phyloP scores from a whole-genome alignment of 2,888 invertebrate genomes.

The Disparrhopalites patrizii region DNA sequence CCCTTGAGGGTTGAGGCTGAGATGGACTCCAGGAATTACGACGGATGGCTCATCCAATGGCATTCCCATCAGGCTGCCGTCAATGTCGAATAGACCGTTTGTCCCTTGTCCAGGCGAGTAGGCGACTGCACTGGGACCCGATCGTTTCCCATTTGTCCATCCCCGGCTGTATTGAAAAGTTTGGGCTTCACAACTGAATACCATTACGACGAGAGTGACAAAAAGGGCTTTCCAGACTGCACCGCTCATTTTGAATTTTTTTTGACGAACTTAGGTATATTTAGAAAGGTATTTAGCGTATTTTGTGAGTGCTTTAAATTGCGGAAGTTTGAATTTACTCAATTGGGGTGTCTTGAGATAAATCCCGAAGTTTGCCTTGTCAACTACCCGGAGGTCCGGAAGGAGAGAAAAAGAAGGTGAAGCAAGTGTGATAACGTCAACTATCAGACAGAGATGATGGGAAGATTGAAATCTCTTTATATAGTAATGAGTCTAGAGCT shows the following conservation, averaged over 20 bases:
- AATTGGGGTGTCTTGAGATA: too few relatives aligned
- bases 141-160: slow-evolving; percentile 64
- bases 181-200: slow-evolving; percentile 59
- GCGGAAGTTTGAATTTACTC: too few relatives aligned
- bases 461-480: slow-evolving; percentile 7
- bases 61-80: slow-evolving; percentile 1
- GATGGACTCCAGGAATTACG: slow-evolving; percentile 30
- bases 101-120: slow-evolving; percentile 3
- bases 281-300: too few relatives aligned
- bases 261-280: too few relatives aligned
- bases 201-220: slow-evolving; percentile 54
- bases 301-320: too few relatives aligned
- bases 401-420: not conserved
- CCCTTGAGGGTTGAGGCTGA: slow-evolving; percentile 38
- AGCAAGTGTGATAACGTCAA: slow-evolving; percentile 1
- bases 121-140: slow-evolving; percentile 11
- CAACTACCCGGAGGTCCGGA: too few relatives aligned
- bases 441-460: slow-evolving; percentile 1
- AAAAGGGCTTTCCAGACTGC: slow-evolving; percentile 39
- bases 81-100: slow-evolving; percentile 22
- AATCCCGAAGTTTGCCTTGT: not conserved
- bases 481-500: slow-evolving; percentile 9
- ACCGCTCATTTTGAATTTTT: not conserved
- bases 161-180: slow-evolving; percentile 74
- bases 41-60: slow-evolving; percentile 25